Evolutionary conservation across 2,797 vertebrate species (phyloP).

Genomic region (Triplophysa bombifrons): DNA sequence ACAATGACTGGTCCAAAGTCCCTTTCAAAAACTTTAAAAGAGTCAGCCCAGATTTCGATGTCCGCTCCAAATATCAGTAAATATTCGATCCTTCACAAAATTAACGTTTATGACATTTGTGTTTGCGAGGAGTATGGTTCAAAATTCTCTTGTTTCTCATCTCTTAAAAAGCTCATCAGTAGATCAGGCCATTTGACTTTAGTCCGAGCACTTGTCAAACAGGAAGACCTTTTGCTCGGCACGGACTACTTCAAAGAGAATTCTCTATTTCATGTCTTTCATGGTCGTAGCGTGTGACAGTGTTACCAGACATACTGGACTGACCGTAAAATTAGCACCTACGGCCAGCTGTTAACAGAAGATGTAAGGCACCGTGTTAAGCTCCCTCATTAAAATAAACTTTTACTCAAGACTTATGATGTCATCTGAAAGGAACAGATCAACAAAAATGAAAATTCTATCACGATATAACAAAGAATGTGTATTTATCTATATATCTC

Average conservation of each 20-base stretch:
- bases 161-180: constrained; percentile 36
- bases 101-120: constrained; percentile 54
- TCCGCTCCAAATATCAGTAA: constrained; percentile 60
- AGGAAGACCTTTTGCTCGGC: constrained; percentile 44
- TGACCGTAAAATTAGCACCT: constrained; percentile 20
- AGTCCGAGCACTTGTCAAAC: constrained; percentile 25
- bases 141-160: constrained; percentile 30
- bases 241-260: constrained; percentile 50
- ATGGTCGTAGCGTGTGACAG: constrained; percentile 10
- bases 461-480: too few species aligned
- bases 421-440: too few species aligned
- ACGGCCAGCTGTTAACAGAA: constrained; percentile 5
- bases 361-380: too few species aligned
- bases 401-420: too few species aligned
- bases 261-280: constrained; percentile 24
- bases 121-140: neutral
- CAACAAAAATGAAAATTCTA: too few species aligned
- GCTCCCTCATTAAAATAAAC: too few species aligned
- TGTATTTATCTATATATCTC: too few species aligned
- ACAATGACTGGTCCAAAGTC: constrained; percentile 56
- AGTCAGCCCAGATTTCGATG: neutral
- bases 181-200: constrained; percentile 39
- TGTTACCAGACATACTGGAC: constrained; percentile 15
- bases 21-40: constrained; percentile 55
- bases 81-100: constrained; percentile 65